A percentile compares a stretch with the other conserved stretches of the same genome.
These are phyloP conservation scores for Aurelia sp. DNA, from an alignment of 30 jellyfish, hydroid and myxozoan species.

Conservation along the genomic window DNA sequence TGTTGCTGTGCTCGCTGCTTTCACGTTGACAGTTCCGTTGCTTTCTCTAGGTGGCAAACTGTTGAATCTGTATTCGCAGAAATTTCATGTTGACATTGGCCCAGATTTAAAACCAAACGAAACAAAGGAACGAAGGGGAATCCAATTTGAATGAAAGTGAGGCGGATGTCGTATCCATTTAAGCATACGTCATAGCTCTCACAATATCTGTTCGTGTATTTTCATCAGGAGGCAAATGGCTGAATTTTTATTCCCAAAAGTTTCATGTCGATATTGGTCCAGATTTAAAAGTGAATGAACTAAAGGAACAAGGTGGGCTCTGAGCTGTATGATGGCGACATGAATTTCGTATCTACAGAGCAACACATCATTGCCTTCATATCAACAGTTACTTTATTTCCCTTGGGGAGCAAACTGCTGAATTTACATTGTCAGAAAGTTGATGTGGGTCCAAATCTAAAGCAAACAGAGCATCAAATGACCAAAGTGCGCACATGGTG, in stretches of 20 bases:
- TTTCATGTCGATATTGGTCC: slow-evolving; percentile 41
- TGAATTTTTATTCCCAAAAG: slow-evolving; percentile 52
- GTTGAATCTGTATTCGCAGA: slow-evolving; percentile 61
- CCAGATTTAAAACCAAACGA: slow-evolving; percentile 28
- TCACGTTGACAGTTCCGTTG: slow-evolving; percentile 65
- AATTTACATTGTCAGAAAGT: slow-evolving; percentile 47
- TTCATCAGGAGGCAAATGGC: slow-evolving; percentile 61
- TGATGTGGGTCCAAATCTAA: slow-evolving; percentile 36
- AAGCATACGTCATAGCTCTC: slow-evolving; percentile 7
- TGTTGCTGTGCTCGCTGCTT: slow-evolving; percentile 71
- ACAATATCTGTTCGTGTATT: slow-evolving; percentile 56
- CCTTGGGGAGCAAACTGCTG: slow-evolving; percentile 69
- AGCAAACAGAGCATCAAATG: background rate
- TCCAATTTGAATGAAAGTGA: too few species aligned
- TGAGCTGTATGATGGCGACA: too few species aligned
- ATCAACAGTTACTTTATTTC: slow-evolving; percentile 48
- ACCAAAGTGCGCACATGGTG: too few species aligned
- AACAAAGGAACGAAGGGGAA: too few species aligned
- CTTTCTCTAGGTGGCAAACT: slow-evolving; percentile 76
- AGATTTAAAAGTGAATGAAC: slow-evolving; percentile 4
- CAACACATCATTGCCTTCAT: slow-evolving; percentile 24
- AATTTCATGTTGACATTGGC: slow-evolving; percentile 36
- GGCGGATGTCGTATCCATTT: too few species aligned
- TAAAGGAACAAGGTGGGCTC: too few species aligned
- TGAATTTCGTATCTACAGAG: too few species aligned